Evolutionary conservation across 2,113 vertebrate species (phyloP).

Genomic region (Pionites leucogaster): DNA sequence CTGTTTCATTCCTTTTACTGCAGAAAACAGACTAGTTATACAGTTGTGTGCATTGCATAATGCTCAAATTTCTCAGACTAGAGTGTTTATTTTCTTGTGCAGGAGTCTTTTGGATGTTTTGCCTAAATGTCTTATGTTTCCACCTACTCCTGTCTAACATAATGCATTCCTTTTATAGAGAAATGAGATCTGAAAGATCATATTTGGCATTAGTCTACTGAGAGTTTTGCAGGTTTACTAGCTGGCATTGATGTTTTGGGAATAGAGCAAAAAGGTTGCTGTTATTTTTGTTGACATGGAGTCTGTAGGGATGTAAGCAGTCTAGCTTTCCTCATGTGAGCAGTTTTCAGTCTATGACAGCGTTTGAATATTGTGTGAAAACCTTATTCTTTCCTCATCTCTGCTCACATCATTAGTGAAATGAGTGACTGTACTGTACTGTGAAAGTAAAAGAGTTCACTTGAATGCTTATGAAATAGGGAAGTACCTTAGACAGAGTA

Average conservation of each 20-base stretch:
- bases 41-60: background rate
- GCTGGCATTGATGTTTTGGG: background rate
- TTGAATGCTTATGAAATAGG: background rate
- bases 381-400: background rate
- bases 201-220: background rate
- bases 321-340: background rate
- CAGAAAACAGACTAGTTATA: background rate
- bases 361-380: background rate
- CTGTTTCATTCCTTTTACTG: background rate
- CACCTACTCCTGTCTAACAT: conserved; percentile 3
- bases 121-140: conserved; percentile 17
- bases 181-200: background rate
- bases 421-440: background rate
- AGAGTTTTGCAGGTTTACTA: background rate
- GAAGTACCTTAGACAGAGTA: background rate
- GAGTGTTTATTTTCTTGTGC: conserved; percentile 25
- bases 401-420: background rate
- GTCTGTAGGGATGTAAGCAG: background rate
- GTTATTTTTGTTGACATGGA: conserved; percentile 23
- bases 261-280: background rate
- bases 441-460: background rate
- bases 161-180: conserved; percentile 7
- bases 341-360: background rate
- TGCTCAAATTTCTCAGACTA: background rate
- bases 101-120: conserved; percentile 12